Percentiles rank a stretch among this genome's conserved stretches.
phyloP scores from a whole-genome alignment of 2,113 vertebrate species.

The Xiphophorus maculatus region DNA sequence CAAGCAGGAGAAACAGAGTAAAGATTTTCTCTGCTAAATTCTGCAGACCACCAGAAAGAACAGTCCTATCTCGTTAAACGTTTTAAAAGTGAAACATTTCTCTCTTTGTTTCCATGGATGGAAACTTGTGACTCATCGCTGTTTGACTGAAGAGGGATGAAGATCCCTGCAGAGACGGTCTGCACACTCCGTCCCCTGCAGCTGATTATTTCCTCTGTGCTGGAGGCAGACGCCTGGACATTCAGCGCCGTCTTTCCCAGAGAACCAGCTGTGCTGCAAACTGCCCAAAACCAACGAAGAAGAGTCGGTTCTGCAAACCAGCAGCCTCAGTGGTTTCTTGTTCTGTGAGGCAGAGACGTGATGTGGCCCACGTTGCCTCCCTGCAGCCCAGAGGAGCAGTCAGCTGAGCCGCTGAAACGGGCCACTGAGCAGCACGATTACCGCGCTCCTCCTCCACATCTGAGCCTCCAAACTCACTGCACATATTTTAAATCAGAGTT shows the following conservation, averaged over 20 bases:
- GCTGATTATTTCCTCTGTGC: slow-evolving; percentile 43
- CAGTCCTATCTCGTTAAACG: background rate
- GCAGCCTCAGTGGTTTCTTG: slow-evolving; percentile 24
- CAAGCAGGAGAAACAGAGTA: background rate
- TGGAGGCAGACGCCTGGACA: slow-evolving; percentile 20
- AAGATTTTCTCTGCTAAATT: background rate
- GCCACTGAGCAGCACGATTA: slow-evolving; percentile 60
- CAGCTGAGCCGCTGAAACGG: slow-evolving; percentile 51
- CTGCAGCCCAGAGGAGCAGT: slow-evolving; percentile 57
- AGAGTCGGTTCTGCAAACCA: slow-evolving; percentile 24
- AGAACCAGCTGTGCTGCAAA: slow-evolving; percentile 51
- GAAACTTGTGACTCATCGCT: background rate
- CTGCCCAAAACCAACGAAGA: slow-evolving; percentile 5
- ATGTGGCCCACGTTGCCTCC: slow-evolving; percentile 32
- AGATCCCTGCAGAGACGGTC: slow-evolving; percentile 11
- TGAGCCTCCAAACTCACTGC: slow-evolving; percentile 15
- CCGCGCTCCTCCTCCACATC: slow-evolving; percentile 57
- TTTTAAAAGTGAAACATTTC: background rate
- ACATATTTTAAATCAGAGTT: slow-evolving; percentile 20
- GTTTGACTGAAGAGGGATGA: background rate
- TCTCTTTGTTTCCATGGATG: background rate
- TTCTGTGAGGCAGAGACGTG: slow-evolving; percentile 27
- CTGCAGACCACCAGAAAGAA: background rate
- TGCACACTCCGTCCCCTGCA: slow-evolving; percentile 27
- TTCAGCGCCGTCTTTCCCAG: slow-evolving; percentile 1